phyloP scores from a whole-genome alignment of 2,888 invertebrate genomes.

The Heliconius ethilla region DNA sequence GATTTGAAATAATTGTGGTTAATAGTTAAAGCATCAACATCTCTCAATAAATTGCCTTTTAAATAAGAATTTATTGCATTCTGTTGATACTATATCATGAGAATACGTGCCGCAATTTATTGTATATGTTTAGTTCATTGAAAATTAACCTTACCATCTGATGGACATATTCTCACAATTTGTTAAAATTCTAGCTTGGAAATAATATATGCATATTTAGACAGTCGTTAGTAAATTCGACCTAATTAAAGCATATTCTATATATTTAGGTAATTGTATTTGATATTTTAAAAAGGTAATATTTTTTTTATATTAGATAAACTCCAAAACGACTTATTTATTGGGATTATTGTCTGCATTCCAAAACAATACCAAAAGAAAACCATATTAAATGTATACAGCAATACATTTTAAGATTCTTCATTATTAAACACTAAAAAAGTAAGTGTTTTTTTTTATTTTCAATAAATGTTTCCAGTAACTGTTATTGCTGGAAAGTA shows the following conservation, averaged over 20 bases:
- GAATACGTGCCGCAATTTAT: neutral
- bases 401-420: neutral
- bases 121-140: neutral
- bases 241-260: too few species aligned
- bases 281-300: too few species aligned
- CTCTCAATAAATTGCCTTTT: conserved; percentile 55
- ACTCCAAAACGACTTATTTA: too few species aligned
- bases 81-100: conserved; percentile 42
- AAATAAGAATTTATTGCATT: conserved; percentile 65
- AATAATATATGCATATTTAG: too few species aligned
- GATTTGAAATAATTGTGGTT: conserved; percentile 68
- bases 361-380: neutral
- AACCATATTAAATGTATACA: neutral
- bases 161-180: too few species aligned
- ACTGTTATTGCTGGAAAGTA: conserved; percentile 40
- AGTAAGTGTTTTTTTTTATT: conserved; percentile 21
- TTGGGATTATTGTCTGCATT: too few species aligned
- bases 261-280: too few species aligned
- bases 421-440: neutral
- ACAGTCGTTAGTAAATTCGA: too few species aligned
- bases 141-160: neutral
- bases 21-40: conserved; percentile 52
- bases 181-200: too few species aligned
- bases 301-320: too few species aligned
- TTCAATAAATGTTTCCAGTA: conserved; percentile 31